These are phyloP conservation scores for Venustoraphidia nigricollis DNA, from an alignment of 2,888 invertebrate species.

Conservation along the genomic window DNA sequence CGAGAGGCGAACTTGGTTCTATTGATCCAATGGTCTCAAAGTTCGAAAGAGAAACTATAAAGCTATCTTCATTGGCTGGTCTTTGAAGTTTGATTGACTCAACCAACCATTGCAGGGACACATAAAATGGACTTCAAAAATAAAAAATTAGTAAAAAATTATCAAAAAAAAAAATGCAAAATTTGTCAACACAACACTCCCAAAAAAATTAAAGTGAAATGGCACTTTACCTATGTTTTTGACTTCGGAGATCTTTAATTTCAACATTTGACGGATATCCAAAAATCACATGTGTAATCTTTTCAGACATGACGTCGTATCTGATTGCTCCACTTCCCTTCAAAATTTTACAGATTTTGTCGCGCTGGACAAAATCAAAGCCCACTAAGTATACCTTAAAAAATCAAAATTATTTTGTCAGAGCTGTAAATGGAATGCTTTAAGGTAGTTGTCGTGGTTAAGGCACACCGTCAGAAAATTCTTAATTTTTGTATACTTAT, in stretches of 20 bases:
- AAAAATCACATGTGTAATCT: constrained; percentile 67
- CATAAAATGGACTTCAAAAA: constrained; percentile 36
- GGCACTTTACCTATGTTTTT: constrained; percentile 15
- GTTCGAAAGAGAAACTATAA: constrained; percentile 7
- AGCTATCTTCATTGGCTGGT: constrained; percentile 37
- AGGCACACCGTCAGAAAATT: no score
- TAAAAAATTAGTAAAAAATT: background rate
- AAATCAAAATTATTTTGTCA: background rate
- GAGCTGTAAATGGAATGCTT: no score
- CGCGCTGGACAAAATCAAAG: constrained; percentile 41
- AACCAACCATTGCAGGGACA: constrained; percentile 59
- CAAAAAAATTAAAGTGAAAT: background rate
- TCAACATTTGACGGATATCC: constrained; percentile 39
- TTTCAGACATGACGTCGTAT: constrained; percentile 56
- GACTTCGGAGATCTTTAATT: constrained; percentile 22
- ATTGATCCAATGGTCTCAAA: constrained; percentile 13
- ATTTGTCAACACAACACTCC: background rate
- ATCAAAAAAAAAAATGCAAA: background rate
- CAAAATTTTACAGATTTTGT: constrained; percentile 51
- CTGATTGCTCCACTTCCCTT: constrained; percentile 74
- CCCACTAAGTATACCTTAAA: constrained; percentile 51
- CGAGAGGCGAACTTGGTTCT: constrained; percentile 41
- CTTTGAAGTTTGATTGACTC: constrained; percentile 49
- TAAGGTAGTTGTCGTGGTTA: no score
- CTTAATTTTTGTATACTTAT: no score